Base-by-base conservation (phyloP, 2,888 invertebrate species). In the Agapostemon virescens region DNA sequence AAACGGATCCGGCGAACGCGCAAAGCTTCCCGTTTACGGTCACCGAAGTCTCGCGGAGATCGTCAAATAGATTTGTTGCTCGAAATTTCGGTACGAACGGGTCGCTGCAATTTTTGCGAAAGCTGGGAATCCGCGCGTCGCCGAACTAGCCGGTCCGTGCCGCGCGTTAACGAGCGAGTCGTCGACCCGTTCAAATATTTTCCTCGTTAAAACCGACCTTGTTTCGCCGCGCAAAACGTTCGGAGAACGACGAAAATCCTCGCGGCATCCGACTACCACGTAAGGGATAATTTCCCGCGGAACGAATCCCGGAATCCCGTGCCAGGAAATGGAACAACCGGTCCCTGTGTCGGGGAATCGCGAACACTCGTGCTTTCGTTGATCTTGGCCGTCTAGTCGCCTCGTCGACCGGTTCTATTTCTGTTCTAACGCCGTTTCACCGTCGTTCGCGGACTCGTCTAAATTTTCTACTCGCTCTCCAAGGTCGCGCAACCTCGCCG, bases 391-490 rank as follows among this genome's bases (percentile, higher is more conserved):
- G 71, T 66, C 67, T 82, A 81, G 58, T 26, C 66, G 1, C 72
- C 13, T 49, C 23, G 13, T 17, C 36, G 26, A 0, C 26, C 13
- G 40, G 52, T 71, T 79, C 85, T 82, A 77, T 84, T 85, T 75
- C 67, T 67, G 79, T 82, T 84, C 84, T 84, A 84, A 84, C 61
- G 38, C 69, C 15, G 55, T 63, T 66, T 30, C 6, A 33, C 17
- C 49, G 6, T 20, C 2, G 0, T 0, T 20, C 20, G 40, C 79
- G 84, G 86, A 85, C 86, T 86, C 86, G 88, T 87, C 83, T 86
- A 84, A 82, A 79, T 81, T 82, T 66, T 71, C 63, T 45, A 42
- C 15, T 68, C 67, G 63, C 52, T 33, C 13, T 13, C 20, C 66
- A 82, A 80, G 82, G 82, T 49, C 82, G 81, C 55, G 72, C 78